Conservation (phyloP, 2,113 vertebrate genomes). For the Columba livia region DNA sequence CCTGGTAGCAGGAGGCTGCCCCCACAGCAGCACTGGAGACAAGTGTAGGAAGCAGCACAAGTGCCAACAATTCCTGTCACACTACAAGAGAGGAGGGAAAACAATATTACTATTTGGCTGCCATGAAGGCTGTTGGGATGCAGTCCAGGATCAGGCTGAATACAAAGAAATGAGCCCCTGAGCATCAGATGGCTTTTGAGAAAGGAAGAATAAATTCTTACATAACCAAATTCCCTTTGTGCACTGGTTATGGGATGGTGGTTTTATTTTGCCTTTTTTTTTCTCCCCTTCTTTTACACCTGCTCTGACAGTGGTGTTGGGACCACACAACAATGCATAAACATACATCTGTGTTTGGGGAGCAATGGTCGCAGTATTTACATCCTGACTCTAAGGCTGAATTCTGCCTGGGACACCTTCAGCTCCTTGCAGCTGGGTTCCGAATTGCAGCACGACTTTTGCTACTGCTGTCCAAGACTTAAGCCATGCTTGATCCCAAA, state of each 20-base stretch:
- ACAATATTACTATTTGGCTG: background rate
- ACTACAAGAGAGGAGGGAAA: background rate
- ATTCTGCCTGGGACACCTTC: background rate
- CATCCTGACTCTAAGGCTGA: background rate
- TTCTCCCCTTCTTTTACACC: background rate
- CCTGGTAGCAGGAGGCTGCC: background rate
- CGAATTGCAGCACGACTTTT: background rate
- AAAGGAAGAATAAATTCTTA: constrained; percentile 13
- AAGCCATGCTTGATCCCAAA: background rate
- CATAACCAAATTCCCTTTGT: background rate
- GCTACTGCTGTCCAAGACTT: background rate
- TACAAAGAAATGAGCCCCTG: background rate
- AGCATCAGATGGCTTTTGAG: background rate
- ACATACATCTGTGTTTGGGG: fast-evolving
- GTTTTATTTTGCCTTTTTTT: background rate
- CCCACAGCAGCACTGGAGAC: background rate
- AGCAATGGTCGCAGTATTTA: background rate
- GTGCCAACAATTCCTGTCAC: constrained; percentile 30
- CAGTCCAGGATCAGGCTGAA: background rate
- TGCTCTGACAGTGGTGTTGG: background rate
- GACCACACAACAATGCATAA: background rate
- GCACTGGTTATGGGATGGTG: background rate
- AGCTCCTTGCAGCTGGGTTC: background rate
- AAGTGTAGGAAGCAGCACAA: background rate
- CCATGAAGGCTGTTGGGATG: background rate